Evolutionary conservation across 2,888 invertebrate species (phyloP).

Genomic region (Noctua pronuba): DNA sequence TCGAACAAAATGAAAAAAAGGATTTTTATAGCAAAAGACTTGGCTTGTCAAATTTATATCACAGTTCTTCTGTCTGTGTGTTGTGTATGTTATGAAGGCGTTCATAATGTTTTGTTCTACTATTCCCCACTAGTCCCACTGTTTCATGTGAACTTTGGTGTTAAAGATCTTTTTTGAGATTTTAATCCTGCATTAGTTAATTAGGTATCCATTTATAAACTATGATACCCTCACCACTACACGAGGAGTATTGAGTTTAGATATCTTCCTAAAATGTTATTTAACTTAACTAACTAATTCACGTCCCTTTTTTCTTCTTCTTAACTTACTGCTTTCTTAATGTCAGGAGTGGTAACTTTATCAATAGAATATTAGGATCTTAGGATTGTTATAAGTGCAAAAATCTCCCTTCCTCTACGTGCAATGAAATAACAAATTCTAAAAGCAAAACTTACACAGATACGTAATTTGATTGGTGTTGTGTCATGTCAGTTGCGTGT

Average conservation of each 20-base stretch:
- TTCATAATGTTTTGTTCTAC: neutral
- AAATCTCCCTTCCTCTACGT: neutral
- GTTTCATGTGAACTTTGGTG: neutral
- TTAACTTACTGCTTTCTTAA: neutral
- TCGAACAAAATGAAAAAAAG: neutral
- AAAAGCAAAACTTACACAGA: neutral
- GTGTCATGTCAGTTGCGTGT: constrained; percentile 21
- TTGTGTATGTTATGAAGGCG: neutral
- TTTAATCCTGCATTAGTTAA: neutral
- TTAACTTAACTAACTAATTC: neutral
- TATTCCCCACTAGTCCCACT: neutral
- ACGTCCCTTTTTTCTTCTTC: too few relatives aligned
- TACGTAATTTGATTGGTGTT: constrained; percentile 40
- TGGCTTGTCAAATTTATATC: neutral
- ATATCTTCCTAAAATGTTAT: too few relatives aligned
- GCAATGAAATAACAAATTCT: neutral
- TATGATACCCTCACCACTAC: neutral
- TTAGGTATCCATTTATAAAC: neutral
- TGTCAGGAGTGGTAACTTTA: neutral
- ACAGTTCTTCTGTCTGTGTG: neutral
- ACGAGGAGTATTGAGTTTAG: neutral
- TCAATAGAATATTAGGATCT: neutral
- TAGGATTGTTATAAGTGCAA: neutral
- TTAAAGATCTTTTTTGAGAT: neutral
- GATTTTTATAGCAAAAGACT: neutral